Conservation (phyloP, 2,888 invertebrate species). For the Artemia sinica region DNA sequence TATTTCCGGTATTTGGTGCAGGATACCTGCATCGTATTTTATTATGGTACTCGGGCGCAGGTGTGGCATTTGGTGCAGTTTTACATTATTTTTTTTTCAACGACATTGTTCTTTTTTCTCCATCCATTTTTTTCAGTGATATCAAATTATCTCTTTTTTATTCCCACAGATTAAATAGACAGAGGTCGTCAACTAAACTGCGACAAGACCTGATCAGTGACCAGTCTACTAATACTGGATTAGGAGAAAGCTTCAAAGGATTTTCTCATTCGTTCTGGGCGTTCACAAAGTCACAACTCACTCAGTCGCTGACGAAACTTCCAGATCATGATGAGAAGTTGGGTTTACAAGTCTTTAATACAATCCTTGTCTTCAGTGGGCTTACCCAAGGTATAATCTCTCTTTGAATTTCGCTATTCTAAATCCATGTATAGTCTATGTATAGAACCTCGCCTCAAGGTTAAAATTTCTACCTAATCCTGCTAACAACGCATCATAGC, state of each 20-base stretch:
- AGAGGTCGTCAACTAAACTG: conserved; percentile 37
- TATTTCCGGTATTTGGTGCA: too few relatives aligned
- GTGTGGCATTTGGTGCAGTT: too few relatives aligned
- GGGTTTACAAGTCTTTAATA: conserved; percentile 70
- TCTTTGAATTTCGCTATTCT: too few relatives aligned
- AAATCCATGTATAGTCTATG: too few relatives aligned
- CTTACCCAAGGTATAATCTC: conserved; percentile 38
- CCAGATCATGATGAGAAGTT: conserved; percentile 71
- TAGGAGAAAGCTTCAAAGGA: conserved; percentile 68
- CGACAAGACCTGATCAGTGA: conserved; percentile 37
- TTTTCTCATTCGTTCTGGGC: conserved; percentile 77
- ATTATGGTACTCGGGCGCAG: too few relatives aligned
- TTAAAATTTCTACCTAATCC: too few relatives aligned
- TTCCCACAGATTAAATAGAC: conserved; percentile 47
- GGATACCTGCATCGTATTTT: too few relatives aligned
- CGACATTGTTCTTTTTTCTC: too few relatives aligned
- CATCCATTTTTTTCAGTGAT: too few relatives aligned
- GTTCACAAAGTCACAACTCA: conserved; percentile 58
- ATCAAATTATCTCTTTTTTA: neutral
- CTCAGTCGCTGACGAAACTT: conserved; percentile 64
- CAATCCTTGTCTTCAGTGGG: conserved; percentile 73
- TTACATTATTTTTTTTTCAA: too few relatives aligned
- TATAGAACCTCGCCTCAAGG: too few relatives aligned
- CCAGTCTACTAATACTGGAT: conserved; percentile 37
- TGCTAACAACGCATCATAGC: conserved; percentile 17